Conservation (phyloP, 2,888 invertebrate genomes). For the Aleiodes testaceus region DNA sequence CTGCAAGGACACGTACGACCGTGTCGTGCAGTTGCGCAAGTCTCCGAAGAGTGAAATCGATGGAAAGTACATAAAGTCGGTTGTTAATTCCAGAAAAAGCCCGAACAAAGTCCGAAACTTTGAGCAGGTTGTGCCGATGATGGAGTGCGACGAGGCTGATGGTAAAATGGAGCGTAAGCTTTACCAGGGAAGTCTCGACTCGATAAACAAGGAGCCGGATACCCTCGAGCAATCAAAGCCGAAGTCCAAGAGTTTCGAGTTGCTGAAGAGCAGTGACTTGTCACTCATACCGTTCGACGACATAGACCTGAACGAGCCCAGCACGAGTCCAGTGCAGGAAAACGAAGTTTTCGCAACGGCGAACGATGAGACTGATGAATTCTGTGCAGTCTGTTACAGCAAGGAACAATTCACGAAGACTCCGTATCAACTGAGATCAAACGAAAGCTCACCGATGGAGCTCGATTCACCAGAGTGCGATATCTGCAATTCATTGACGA, state of each 20-base stretch:
- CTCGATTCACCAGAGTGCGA: constrained; percentile 70
- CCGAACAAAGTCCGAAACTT: constrained; percentile 58
- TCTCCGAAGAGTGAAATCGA: constrained; percentile 60
- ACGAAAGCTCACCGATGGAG: constrained; percentile 65
- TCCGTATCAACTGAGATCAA: constrained; percentile 64
- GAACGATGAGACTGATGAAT: constrained; percentile 61
- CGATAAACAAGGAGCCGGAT: constrained; percentile 53
- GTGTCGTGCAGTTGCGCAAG: background rate
- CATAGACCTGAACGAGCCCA: constrained; percentile 46
- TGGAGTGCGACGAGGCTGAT: constrained; percentile 33
- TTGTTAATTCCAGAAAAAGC: constrained; percentile 67
- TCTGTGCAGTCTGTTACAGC: constrained; percentile 65
- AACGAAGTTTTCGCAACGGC: constrained; percentile 56
- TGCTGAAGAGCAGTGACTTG: constrained; percentile 62
- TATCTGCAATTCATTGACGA: constrained; percentile 67
- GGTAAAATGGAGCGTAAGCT: constrained; percentile 42
- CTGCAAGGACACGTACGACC: background rate
- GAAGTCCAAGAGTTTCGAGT: constrained; percentile 70
- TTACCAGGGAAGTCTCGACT: constrained; percentile 62
- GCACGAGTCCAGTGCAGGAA: constrained; percentile 57
- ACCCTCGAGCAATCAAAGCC: constrained; percentile 57
- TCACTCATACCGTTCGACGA: constrained; percentile 49
- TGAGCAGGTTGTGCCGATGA: constrained; percentile 45
- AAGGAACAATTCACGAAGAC: constrained; percentile 61
- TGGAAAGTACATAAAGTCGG: constrained; percentile 67